Conservation (phyloP, 1,140 invertebrate genomes). For the Cecropterus lyciades region DNA sequence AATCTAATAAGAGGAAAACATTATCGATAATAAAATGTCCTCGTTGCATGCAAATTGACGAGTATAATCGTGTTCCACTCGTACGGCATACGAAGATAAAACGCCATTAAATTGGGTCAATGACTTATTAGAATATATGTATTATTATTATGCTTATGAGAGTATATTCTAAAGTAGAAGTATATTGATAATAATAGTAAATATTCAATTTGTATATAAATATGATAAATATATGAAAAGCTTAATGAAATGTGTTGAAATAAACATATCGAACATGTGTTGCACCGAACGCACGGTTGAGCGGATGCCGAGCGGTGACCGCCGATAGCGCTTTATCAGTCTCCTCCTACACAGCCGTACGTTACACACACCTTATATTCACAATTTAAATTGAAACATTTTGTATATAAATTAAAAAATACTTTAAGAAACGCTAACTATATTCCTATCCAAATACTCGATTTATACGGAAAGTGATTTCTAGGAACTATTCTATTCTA, state of each 20-base stretch:
- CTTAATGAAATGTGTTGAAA: too few species aligned
- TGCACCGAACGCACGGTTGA: background rate
- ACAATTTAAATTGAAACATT: too few species aligned
- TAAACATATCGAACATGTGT: background rate
- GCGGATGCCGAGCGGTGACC: slow-evolving; percentile 9
- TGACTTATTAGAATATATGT: background rate
- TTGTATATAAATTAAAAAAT: too few species aligned
- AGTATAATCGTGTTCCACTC: slow-evolving; percentile 6
- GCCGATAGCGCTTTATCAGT: slow-evolving; percentile 20
- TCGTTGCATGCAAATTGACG: slow-evolving; percentile 4
- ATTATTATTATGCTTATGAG: too few species aligned
- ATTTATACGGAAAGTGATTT: too few species aligned
- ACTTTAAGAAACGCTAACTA: too few species aligned
- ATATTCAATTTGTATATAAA: too few species aligned
- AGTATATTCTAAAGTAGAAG: too few species aligned
- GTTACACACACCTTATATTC: slow-evolving; percentile 2
- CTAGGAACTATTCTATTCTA: background rate
- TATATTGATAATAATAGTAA: too few species aligned
- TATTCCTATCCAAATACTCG: too few species aligned
- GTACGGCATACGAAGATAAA: slow-evolving; percentile 10
- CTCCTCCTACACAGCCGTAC: background rate
- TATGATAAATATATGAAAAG: too few species aligned
- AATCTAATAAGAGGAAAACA: background rate
- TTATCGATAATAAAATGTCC: slow-evolving; percentile 14
- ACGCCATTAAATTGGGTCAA: background rate